Percentiles rank a stretch among this genome's conserved stretches.
These are phyloP conservation scores for Lindbergichthys nudifrons DNA, from an alignment of 2,797 vertebrate genomes.

Conservation along the genomic window DNA sequence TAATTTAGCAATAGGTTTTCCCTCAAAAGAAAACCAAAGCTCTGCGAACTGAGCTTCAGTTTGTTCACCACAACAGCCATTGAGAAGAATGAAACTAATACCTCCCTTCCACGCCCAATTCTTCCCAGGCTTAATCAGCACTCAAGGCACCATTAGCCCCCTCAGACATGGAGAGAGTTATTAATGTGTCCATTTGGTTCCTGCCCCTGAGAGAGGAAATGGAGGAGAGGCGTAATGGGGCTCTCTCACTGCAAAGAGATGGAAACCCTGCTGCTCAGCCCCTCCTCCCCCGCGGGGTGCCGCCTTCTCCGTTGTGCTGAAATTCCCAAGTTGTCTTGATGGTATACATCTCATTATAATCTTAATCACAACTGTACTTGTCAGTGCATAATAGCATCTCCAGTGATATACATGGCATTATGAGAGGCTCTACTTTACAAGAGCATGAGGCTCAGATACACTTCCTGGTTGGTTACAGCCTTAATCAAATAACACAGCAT, in stretches of 20 bases:
- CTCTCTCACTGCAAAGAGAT: conserved; percentile 43
- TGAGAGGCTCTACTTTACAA: background rate
- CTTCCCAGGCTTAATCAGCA: conserved; percentile 70
- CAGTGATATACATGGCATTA: conserved; percentile 20
- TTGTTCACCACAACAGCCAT: background rate
- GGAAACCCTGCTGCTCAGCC: conserved; percentile 48
- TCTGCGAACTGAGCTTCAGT: background rate
- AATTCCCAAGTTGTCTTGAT: conserved; percentile 26
- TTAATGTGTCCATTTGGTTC: conserved; percentile 79
- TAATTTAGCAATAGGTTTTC: conserved; percentile 6
- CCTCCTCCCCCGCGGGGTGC: conserved; percentile 19
- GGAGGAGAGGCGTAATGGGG: conserved; percentile 69
- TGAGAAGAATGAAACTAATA: conserved; percentile 48
- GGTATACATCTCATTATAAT: conserved; percentile 25
- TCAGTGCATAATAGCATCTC: background rate
- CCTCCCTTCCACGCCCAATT: conserved; percentile 39
- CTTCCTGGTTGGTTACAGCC: background rate
- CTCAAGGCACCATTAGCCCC: conserved; percentile 74
- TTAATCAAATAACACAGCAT: background rate
- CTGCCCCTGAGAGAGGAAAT: conserved; percentile 74
- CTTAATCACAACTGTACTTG: conserved; percentile 42
- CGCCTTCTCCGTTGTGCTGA: conserved; percentile 11
- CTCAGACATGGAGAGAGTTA: conserved; percentile 65
- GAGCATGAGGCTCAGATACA: background rate
- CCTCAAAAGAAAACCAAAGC: background rate